A percentile compares a stretch with the other conserved stretches of the same genome.
These are phyloP conservation scores for Cyrtorhinus lividipennis DNA, from an alignment of 1,140 invertebrate species.

Conservation along the genomic window DNA sequence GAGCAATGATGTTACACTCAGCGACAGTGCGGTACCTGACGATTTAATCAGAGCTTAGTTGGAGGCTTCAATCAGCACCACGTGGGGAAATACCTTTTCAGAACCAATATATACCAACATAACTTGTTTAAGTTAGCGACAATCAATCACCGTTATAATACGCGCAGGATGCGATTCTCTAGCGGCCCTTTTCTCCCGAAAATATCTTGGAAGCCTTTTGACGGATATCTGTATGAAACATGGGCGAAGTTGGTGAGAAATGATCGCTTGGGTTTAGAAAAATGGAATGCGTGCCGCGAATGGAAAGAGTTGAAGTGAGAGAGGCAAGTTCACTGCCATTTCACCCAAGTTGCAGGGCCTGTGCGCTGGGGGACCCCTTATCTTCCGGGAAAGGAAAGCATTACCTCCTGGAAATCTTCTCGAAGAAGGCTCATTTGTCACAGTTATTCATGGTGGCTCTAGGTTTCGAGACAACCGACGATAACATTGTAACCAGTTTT, in stretches of 20 bases:
- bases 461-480: neutral
- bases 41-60: no score
- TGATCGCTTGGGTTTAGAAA: neutral
- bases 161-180: no score
- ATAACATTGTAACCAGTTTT: slow-evolving; percentile 2
- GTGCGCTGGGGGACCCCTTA: neutral
- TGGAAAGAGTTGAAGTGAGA: neutral
- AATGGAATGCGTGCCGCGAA: slow-evolving; percentile 1
- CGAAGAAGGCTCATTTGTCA: slow-evolving; percentile 1
- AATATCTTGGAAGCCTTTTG: neutral
- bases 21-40: no score
- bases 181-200: neutral
- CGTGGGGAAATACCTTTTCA: no score
- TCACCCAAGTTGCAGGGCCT: neutral
- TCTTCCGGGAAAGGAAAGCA: neutral
- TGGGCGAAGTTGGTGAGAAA: slow-evolving; percentile 2
- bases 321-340: neutral
- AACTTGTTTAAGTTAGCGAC: no score
- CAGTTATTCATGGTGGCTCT: slow-evolving; percentile 3
- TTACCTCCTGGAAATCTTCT: neutral
- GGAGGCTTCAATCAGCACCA: no score
- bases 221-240: slow-evolving; percentile 1
- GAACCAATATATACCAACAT: no score
- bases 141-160: no score
- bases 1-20: no score